phyloP scores from a whole-genome alignment of 2,888 invertebrate genomes.

The Xylocampa areola region DNA sequence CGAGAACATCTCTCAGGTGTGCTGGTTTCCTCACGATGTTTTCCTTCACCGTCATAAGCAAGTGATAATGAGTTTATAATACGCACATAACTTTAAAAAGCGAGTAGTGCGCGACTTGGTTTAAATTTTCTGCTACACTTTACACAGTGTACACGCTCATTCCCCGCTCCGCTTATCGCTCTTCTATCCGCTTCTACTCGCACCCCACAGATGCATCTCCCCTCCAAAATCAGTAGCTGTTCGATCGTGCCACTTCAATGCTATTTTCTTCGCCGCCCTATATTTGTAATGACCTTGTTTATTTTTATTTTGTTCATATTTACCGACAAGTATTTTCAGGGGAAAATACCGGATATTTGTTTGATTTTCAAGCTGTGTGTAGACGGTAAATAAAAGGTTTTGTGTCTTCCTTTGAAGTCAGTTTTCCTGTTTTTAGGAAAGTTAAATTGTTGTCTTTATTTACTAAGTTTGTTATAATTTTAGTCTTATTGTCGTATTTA shows the following conservation, averaged over 20 bases:
- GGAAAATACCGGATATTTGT: slow-evolving; percentile 8
- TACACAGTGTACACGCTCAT: neutral
- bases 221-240: slow-evolving; percentile 30
- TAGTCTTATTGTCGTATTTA: too few relatives aligned
- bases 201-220: slow-evolving; percentile 16
- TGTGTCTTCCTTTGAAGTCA: neutral
- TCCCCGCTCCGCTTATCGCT: slow-evolving; percentile 8
- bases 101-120: too few relatives aligned
- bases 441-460: neutral
- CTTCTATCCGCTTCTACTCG: slow-evolving; percentile 21
- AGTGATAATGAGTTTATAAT: too few relatives aligned
- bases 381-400: slow-evolving; percentile 18
- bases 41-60: too few relatives aligned
- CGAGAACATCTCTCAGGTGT: too few relatives aligned
- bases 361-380: neutral
- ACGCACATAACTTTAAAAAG: too few relatives aligned
- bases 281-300: slow-evolving; percentile 61
- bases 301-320: slow-evolving; percentile 53
- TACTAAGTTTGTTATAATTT: too few relatives aligned
- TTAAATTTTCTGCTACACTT: too few relatives aligned
- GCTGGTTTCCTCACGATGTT: too few relatives aligned
- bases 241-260: slow-evolving; percentile 45
- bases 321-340: slow-evolving; percentile 12
- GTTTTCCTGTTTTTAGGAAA: neutral
- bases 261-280: slow-evolving; percentile 49